A percentile compares a stretch with the other conserved stretches of the same genome.
phyloP scores from a whole-genome alignment of 2,888 invertebrate species.

The Odontocerum albicorne region DNA sequence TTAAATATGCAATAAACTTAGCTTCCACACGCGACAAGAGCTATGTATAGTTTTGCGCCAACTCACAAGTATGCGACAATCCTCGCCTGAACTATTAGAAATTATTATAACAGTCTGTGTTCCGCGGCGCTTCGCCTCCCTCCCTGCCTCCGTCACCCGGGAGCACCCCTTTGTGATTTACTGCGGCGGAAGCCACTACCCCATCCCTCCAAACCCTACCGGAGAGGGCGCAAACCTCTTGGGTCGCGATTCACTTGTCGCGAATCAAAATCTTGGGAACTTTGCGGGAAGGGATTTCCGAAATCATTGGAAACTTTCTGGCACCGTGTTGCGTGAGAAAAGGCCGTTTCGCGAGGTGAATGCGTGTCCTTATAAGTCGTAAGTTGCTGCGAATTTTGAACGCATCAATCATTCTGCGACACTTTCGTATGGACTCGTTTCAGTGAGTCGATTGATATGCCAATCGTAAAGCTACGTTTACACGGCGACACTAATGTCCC shows the following conservation, averaged over 20 bases:
- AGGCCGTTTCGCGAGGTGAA: conserved; percentile 4
- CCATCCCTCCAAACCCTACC: background rate
- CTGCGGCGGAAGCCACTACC: conserved; percentile 22
- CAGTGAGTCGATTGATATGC: too few relatives aligned
- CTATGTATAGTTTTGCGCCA: background rate
- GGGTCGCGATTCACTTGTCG: conserved; percentile 15
- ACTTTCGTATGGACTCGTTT: too few relatives aligned
- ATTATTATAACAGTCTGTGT: conserved; percentile 29
- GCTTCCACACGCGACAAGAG: conserved; percentile 6
- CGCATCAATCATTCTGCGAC: too few relatives aligned
- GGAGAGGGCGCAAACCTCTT: background rate
- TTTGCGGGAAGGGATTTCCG: conserved; percentile 15
- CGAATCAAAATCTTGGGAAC: conserved; percentile 20
- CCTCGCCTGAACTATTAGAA: conserved; percentile 29
- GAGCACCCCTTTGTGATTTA: conserved; percentile 29
- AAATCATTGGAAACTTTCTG: conserved; percentile 5
- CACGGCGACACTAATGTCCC: too few relatives aligned
- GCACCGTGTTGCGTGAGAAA: conserved; percentile 2
- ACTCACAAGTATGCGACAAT: conserved; percentile 27
- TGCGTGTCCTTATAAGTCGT: conserved; percentile 7
- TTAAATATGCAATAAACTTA: conserved; percentile 5
- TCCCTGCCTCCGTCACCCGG: conserved; percentile 9
- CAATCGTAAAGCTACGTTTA: too few relatives aligned
- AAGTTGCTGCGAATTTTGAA: too few relatives aligned
- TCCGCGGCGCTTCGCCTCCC: conserved; percentile 1